Percentiles rank a stretch among this genome's conserved stretches.
Evolutionary conservation across 2,797 vertebrate species (phyloP).

Genomic region (Sebastes minor): DNA sequence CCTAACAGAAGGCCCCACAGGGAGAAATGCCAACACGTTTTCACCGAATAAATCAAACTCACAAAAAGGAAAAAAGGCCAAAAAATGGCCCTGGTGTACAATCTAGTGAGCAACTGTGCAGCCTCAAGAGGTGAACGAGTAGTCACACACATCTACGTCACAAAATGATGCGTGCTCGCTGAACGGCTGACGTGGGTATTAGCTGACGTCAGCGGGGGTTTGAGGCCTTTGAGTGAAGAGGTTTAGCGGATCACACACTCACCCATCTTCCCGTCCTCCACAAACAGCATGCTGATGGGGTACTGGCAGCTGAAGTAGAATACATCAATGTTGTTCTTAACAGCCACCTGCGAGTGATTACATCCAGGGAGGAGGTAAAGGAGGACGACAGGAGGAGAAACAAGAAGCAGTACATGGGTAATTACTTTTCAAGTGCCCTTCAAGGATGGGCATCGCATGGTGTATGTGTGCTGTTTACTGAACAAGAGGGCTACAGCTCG

Average conservation of each 20-base stretch:
- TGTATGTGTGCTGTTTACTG: conserved; percentile 23
- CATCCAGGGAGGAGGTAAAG: conserved; percentile 10
- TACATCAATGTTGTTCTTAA: conserved; percentile 98
- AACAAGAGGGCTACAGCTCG: not conserved
- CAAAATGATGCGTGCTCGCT: not conserved
- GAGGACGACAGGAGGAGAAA: conserved; percentile 15
- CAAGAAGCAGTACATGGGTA: conserved; percentile 38
- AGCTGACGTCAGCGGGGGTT: conserved; percentile 40
- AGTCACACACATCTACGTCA: conserved; percentile 8
- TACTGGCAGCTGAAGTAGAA: conserved; percentile 99
- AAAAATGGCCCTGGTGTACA: not conserved
- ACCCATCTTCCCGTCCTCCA: conserved; percentile 99
- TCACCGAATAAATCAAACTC: conserved; percentile 39
- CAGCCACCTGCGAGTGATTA: conserved; percentile 86
- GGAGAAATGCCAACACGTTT: conserved; percentile 30
- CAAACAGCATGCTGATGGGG: conserved; percentile 95
- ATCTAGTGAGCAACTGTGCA: not conserved
- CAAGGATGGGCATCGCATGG: conserved; percentile 11
- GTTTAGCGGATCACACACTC: conserved; percentile 70
- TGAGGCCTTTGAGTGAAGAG: conserved; percentile 17
- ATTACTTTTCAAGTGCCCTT: conserved; percentile 64
- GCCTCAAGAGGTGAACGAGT: not conserved
- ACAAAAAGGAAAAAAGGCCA: not conserved
- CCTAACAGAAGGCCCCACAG: conserved; percentile 36
- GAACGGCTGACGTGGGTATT: conserved; percentile 27